Conservation (phyloP, 2,888 invertebrate species). For the Cartodere bifasciata region DNA sequence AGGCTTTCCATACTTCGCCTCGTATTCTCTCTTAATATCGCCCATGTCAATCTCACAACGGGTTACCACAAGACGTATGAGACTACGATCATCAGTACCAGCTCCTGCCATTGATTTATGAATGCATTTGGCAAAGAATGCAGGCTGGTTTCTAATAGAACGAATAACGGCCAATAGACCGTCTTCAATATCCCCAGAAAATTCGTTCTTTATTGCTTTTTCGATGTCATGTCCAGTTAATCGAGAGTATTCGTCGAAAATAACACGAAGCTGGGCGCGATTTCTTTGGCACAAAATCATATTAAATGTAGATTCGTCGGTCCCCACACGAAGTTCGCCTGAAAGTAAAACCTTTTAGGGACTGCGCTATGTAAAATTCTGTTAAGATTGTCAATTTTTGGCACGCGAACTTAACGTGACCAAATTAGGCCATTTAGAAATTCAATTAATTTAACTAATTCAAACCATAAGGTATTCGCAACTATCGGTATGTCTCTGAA, state of each 20-base stretch:
- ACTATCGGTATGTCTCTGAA: no score
- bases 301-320: conserved; percentile 80
- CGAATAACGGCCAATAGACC: conserved; percentile 71
- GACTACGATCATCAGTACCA: conserved; percentile 76
- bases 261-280: conserved; percentile 46
- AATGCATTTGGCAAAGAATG: conserved; percentile 76
- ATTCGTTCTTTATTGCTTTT: conserved; percentile 67
- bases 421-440: no score
- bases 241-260: conserved; percentile 44
- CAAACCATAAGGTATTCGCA: no score
- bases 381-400: no score
- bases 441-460: no score
- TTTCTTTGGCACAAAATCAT: conserved; percentile 70
- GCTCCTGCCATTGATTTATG: conserved; percentile 82
- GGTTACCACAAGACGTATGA: conserved; percentile 76
- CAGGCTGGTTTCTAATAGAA: conserved; percentile 64
- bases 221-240: conserved; percentile 69
- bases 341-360: conserved; percentile 8
- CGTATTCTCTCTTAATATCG: conserved; percentile 71
- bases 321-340: conserved; percentile 54
- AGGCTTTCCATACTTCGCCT: conserved; percentile 58
- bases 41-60: conserved; percentile 75
- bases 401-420: no score
- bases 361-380: no score
- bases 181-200: conserved; percentile 70